A percentile compares a stretch with the other conserved stretches of the same genome.
Conservation (phyloP, 2,888 invertebrate species). For the Stenoptilia bipunctidactyla region DNA sequence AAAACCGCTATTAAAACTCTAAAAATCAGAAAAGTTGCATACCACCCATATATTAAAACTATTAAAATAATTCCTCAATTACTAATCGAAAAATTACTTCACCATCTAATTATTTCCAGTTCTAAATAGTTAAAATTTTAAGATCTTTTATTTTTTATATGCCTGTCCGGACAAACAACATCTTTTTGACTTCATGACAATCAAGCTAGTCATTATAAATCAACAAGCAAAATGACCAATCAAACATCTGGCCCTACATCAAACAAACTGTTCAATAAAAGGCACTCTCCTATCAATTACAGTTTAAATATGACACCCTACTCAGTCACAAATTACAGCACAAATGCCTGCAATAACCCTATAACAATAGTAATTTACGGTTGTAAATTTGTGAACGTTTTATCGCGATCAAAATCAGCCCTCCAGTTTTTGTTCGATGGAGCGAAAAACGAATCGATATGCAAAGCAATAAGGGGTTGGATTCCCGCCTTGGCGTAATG, state of each 20-base stretch:
- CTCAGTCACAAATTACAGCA: conserved; percentile 4
- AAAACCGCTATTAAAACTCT: too few species aligned
- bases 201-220: too few species aligned
- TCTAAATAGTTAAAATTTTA: too few species aligned
- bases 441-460: conserved; percentile 9
- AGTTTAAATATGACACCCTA: not conserved
- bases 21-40: too few species aligned
- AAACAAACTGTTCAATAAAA: not conserved
- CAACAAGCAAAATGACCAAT: not conserved
- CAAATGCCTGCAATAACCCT: conserved; percentile 9
- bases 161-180: too few species aligned
- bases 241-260: not conserved
- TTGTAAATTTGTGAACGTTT: not conserved
- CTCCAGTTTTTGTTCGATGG: conserved; percentile 12
- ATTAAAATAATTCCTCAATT: too few species aligned
- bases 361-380: conserved; percentile 10
- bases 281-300: not conserved
- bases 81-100: too few species aligned
- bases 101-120: too few species aligned
- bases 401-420: conserved; percentile 8
- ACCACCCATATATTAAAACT: too few species aligned
- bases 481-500: too few species aligned
- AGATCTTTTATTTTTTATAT: too few species aligned
- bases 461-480: not conserved
- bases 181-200: too few species aligned